Evolutionary conservation across 2,888 invertebrate genomes (phyloP), one percentile per base, ranked within the genome.

Genomic region (Aporophyla lueneburgensis): DNA sequence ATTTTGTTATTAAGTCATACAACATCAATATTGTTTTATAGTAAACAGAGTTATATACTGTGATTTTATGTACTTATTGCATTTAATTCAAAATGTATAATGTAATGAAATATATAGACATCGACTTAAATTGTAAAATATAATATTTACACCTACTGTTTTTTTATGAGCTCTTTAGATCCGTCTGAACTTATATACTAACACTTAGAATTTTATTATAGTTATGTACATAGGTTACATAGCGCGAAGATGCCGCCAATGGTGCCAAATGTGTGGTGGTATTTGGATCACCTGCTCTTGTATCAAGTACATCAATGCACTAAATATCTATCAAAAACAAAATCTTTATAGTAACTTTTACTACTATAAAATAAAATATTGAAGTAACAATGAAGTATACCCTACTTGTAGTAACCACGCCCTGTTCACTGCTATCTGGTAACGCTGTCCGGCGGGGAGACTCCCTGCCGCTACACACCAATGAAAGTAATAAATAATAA

Each of bases 401-500:
- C n/a, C 24, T 21, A 51, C 19, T 49, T 59, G 51, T 49, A 12
- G 21, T n/a, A 56, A 14, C 24, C 21, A 49, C 19, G 43, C 33
- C 24, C 19, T 19, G 10, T 16, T 10, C 43, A 27, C 53, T 14
- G 16, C 40, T 2, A 7, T 16, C 53, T 19, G 63, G 46, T 40
- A 24, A 58, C 56, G 16, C 14, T 10, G 6, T 12, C 24, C 16
- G 33, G n/a, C 27, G 14, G 46, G 14, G 27, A n/a, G 53, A 24
- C 40, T 27, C 56, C 14, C 16, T 9, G 16, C 53, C 49, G 33
- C 16, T 12, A 53, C 14, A 10, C 43, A 40, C 63, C 14, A 5
- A 59, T 63, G 14, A 46, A 16, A 56, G 14, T 19, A 62, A 76
- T 67, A 82, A 77, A 71, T 65, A 71, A 82, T 82, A 63, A 76